Percentiles rank a stretch among this genome's conserved stretches.
phyloP scores from a whole-genome alignment of 2,888 invertebrate species.

The Andrena marginata region DNA sequence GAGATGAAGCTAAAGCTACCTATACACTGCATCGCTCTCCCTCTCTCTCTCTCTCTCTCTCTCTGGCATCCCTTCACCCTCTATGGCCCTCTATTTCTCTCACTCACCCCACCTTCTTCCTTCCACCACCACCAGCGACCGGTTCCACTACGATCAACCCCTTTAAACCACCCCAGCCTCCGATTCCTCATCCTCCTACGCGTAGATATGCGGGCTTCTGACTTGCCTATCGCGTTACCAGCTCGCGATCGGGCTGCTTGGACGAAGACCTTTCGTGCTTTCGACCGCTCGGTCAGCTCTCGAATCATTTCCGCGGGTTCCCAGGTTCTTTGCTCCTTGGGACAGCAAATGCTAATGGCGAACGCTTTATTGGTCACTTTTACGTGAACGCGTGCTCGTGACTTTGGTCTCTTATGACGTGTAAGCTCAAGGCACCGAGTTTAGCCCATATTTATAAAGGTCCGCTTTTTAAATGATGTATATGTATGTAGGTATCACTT shows the following conservation, averaged over 20 bases:
- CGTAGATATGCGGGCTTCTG: slow-evolving; percentile 78
- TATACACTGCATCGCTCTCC: slow-evolving; percentile 57
- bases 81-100: slow-evolving; percentile 57
- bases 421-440: neutral
- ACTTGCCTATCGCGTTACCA: slow-evolving; percentile 67
- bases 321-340: neutral
- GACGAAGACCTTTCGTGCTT: slow-evolving; percentile 35
- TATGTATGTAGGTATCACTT: no score
- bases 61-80: slow-evolving; percentile 16
- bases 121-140: slow-evolving; percentile 65
- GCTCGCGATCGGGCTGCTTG: slow-evolving; percentile 58
- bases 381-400: neutral
- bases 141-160: slow-evolving; percentile 71
- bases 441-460: neutral
- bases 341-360: neutral
- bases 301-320: slow-evolving; percentile 27
- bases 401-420: neutral
- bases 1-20: slow-evolving; percentile 75
- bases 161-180: slow-evolving; percentile 71
- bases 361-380: neutral
- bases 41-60: slow-evolving; percentile 15
- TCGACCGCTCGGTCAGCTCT: slow-evolving; percentile 46
- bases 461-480: no score
- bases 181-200: slow-evolving; percentile 53
- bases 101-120: slow-evolving; percentile 68